Percentiles rank a stretch among this genome's conserved stretches.
Evolutionary conservation across 2,797 vertebrate species (phyloP).

Genomic region (Premnoplex brunnescens): DNA sequence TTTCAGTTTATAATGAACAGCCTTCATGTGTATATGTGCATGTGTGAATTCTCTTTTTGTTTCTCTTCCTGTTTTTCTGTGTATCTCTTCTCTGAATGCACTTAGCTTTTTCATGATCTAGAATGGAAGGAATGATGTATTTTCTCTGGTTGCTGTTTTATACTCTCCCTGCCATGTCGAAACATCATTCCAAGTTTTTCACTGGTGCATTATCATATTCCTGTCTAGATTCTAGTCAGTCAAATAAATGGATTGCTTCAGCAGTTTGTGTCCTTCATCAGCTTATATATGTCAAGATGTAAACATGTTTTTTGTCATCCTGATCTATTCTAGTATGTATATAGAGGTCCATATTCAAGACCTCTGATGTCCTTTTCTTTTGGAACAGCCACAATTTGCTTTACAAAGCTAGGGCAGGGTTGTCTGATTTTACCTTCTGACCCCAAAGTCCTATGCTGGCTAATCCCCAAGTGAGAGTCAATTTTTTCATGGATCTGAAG

Average conservation of each 20-base stretch:
- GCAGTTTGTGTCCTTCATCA: not conserved
- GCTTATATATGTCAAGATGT: not conserved
- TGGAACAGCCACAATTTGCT: rapidly evolving
- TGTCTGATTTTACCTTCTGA: not conserved
- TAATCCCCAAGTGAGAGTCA: not conserved
- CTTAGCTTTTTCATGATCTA: not conserved
- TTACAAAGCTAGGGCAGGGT: not conserved
- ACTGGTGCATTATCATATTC: not conserved
- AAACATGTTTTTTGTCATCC: not conserved
- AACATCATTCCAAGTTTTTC: not conserved
- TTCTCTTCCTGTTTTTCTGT: not conserved
- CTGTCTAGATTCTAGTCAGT: not conserved
- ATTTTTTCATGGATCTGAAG: not conserved
- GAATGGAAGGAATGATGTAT: not conserved
- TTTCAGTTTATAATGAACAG: not conserved
- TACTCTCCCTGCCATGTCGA: not conserved
- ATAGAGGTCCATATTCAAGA: not conserved
- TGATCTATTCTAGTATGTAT: not conserved
- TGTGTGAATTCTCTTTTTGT: rapidly evolving
- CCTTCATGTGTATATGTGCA: rapidly evolving
- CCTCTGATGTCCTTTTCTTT: not conserved
- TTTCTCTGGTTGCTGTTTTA: not conserved
- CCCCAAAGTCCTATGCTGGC: rapidly evolving
- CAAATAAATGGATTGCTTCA: not conserved
- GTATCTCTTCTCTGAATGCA: not conserved